Base-by-base conservation (phyloP, 2,113 vertebrate species). In the Ciconia stormi region DNA sequence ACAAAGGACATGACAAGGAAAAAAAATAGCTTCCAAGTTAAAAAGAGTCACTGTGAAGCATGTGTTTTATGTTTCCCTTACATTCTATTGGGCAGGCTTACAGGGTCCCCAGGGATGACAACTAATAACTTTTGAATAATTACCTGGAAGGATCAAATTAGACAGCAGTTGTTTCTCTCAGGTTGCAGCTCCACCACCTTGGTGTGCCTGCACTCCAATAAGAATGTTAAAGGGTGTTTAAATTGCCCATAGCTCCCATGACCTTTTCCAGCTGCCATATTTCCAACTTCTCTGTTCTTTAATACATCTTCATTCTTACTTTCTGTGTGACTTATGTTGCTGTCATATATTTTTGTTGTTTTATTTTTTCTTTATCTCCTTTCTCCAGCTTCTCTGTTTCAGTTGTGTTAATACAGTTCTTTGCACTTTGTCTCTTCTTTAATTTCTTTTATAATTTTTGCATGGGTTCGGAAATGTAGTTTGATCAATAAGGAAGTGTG, bases 1-100 rank as follows among this genome's bases (percentile, higher is more conserved):
- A 38, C 23, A 52, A 78, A 81, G 11, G 3, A 38, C 0, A 0
- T 46, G 32, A 42, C 5, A 42, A 66, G 17, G 8, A 9, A 82
- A 65, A 77, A 70, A 65, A 29, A 11, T 2, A 47, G 4, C 15
- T 85, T 92, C 18, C 18, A 67, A 52, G 25, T 86, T 93, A 18
- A 47, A 56, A 63, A 65, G 6, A 27, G 32, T 38, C 25, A 26
- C 16, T 29, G 5, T n/a, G 40, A 55, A 65, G 14, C 4, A 16
- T 4, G 8, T 27, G 13, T 5, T 91, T 77, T 63, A 49, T 56
- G 11, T 40, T 87, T 85, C 21, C 7, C 12, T 58, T 40, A 38
- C 5, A 21, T 73, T 50, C 36, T 38, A 3, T 47, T 71, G 19
- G 25, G 9, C 15, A 55, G 17, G 46, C 10, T 69, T 42, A 58